phyloP scores from a whole-genome alignment of 2,113 vertebrate species.

The Centropus unirufus region DNA sequence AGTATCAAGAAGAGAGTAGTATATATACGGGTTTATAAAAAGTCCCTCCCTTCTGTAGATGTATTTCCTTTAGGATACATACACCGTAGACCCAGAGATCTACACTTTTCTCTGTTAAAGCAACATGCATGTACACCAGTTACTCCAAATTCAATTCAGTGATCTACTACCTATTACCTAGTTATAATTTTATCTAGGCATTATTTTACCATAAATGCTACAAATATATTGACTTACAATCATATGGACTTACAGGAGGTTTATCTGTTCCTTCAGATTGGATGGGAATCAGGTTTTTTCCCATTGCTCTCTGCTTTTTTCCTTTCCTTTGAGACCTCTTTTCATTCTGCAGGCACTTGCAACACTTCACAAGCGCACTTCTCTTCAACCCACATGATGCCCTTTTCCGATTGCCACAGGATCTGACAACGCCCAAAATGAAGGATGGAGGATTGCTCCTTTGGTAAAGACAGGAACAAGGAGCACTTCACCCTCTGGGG shows the following conservation, averaged over 20 bases:
- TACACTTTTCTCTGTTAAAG: background rate
- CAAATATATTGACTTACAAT: background rate
- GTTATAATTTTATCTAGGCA: background rate
- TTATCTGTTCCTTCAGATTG: background rate
- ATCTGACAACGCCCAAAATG: background rate
- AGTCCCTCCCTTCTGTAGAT: background rate
- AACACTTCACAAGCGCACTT: background rate
- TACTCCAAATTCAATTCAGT: background rate
- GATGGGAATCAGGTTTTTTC: background rate
- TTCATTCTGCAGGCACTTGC: background rate
- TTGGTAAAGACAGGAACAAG: background rate
- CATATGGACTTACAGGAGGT: background rate
- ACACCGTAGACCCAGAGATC: background rate
- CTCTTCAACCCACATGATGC: background rate
- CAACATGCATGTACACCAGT: fast-evolving
- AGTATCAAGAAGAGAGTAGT: background rate
- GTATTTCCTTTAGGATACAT: background rate
- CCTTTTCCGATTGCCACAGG: background rate
- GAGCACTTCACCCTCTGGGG: background rate
- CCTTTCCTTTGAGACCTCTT: background rate
- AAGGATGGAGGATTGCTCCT: background rate
- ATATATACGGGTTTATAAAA: background rate
- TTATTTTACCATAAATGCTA: background rate
- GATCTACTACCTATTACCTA: background rate
- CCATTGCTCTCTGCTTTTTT: background rate